phyloP scores from a whole-genome alignment of 2,797 vertebrate species.

The Thaleichthys pacificus region DNA sequence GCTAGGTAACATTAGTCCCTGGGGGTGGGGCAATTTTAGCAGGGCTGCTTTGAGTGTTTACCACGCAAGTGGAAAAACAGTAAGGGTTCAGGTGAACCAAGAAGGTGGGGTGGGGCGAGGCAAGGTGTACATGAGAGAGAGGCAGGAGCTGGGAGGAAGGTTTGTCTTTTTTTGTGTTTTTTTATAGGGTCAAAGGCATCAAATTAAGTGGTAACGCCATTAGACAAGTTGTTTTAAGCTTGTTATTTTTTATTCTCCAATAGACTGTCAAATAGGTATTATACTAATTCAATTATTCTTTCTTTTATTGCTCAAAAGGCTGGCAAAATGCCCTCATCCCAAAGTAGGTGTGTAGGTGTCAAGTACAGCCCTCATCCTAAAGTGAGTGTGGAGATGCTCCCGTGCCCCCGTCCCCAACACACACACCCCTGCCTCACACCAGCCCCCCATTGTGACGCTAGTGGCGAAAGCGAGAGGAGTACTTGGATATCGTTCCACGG shows the following conservation, averaged over 20 bases:
- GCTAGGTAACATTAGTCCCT: constrained; percentile 30
- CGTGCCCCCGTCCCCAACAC: too few species aligned
- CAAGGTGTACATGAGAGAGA: background rate
- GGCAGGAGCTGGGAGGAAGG: constrained; percentile 8
- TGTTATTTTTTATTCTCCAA: too few species aligned
- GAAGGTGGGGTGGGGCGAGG: background rate
- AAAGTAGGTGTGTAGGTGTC: too few species aligned
- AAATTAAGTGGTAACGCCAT: too few species aligned
- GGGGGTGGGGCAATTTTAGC: constrained; percentile 36
- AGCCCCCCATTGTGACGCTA: background rate
- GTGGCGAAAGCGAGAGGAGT: constrained; percentile 31
- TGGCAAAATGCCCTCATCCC: too few species aligned
- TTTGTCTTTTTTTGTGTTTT: too few species aligned
- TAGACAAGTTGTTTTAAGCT: too few species aligned
- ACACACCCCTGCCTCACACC: too few species aligned
- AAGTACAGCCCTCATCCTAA: background rate
- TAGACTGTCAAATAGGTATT: too few species aligned
- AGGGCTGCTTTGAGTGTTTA: constrained; percentile 41
- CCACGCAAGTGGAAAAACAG: constrained; percentile 37
- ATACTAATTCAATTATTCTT: too few species aligned
- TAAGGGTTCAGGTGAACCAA: constrained; percentile 35
- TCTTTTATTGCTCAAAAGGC: too few species aligned
- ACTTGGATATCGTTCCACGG: constrained; percentile 51
- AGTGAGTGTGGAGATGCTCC: constrained; percentile 10
- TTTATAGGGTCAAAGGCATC: too few species aligned